Evolutionary conservation across 30 jellyfish, hydroid and myxozoan genomes (phyloP), one percentile per base, ranked within the genome.

Genomic region (Hydra vulgaris): DNA sequence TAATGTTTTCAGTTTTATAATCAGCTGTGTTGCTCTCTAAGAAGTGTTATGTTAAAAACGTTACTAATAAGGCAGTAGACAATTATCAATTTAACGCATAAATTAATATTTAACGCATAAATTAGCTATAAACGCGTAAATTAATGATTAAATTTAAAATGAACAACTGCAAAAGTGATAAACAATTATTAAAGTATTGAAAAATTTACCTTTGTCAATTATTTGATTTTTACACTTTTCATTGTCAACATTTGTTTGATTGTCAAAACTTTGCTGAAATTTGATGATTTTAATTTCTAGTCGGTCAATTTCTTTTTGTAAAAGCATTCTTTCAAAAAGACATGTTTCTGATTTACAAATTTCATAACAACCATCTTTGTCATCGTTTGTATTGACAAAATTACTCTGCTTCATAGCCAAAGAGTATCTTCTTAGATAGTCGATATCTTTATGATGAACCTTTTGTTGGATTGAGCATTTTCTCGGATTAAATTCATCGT

Each of bases 1-100:
- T 52, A 19, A 27, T 78, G 61, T 78, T 76, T 23, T 54, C 20
- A 12, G 54, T 20, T 78, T 78, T 25, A 4, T 78, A 81, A 78
- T 27, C 69, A 23, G 22, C 20, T 53, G 76, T 40, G 12, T 40
- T 12, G 61, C 61, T 40, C 61, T 40, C 61, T 40, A 40, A 3
- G 12, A 40, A 12, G 5, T 40, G 12, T 40, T 40, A n/a, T n/a
- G n/a, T n/a, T n/a, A n/a, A n/a, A n/a, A n/a, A n/a, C n/a, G n/a
- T n/a, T n/a, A n/a, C n/a, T n/a, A n/a, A n/a, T n/a, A n/a, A n/a
- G n/a, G n/a, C n/a, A n/a, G n/a, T n/a, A n/a, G n/a, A n/a, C n/a
- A n/a, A n/a, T n/a, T n/a, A n/a, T n/a, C n/a, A n/a, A n/a, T n/a
- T n/a, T n/a, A n/a, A n/a, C n/a, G n/a, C n/a, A n/a, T n/a, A n/a